Conservation (phyloP, 2,888 invertebrate genomes). For the Eurois occulta region DNA sequence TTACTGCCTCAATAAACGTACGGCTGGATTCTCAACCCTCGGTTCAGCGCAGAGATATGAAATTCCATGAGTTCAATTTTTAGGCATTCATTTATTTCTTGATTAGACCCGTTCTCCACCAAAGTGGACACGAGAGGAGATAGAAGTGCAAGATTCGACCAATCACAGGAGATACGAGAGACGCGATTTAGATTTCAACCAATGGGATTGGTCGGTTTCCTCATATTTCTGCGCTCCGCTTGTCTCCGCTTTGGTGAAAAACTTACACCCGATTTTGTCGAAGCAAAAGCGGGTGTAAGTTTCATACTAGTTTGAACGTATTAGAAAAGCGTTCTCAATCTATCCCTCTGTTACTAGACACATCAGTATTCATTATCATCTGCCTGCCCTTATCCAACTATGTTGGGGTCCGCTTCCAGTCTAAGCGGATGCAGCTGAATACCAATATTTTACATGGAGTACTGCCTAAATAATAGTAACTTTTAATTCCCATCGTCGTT, state of each 20-base stretch:
- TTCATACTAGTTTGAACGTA: not conserved
- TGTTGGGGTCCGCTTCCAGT: not conserved
- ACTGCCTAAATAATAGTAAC: too few relatives aligned
- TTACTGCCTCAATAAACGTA: not conserved
- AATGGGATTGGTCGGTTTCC: too few relatives aligned
- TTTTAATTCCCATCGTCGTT: not conserved
- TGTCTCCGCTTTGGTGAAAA: too few relatives aligned
- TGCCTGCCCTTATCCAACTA: not conserved
- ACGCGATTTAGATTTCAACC: too few relatives aligned
- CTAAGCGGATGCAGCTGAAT: slow-evolving; percentile 3
- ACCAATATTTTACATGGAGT: too few relatives aligned
- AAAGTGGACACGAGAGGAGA: too few relatives aligned
- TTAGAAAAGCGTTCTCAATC: not conserved
- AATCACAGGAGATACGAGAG: too few relatives aligned
- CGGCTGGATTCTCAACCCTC: not conserved
- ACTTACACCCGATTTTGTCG: too few relatives aligned
- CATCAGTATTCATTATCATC: too few relatives aligned
- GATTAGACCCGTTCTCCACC: too few relatives aligned
- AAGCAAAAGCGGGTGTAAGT: not conserved
- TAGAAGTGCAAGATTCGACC: too few relatives aligned
- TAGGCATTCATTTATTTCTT: not conserved
- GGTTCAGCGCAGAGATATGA: not conserved
- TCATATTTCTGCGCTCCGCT: too few relatives aligned
- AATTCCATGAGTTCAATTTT: not conserved
- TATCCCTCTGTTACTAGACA: not conserved